These are phyloP conservation scores for Falco novaeseelandiae DNA, from an alignment of 2,797 vertebrate species.

Conservation along the genomic window DNA sequence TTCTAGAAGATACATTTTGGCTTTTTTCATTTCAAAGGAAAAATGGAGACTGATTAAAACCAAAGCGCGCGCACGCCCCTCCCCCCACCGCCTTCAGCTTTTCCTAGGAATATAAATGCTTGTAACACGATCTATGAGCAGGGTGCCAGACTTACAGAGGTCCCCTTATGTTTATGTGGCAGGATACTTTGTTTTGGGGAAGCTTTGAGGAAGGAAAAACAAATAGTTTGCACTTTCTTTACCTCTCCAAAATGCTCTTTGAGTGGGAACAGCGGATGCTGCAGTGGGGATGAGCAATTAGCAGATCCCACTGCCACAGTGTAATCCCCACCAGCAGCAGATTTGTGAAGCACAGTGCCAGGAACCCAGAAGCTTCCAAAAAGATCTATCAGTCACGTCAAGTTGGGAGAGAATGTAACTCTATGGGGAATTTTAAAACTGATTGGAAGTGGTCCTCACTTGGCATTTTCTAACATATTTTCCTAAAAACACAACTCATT, in stretches of 20 bases:
- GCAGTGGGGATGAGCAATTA: not conserved
- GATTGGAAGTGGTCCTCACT: not conserved
- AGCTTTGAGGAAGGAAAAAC: not conserved
- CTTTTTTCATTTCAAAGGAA: not conserved
- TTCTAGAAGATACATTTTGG: not conserved
- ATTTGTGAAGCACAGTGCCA: not conserved
- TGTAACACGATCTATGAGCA: not conserved
- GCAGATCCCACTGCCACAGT: not conserved
- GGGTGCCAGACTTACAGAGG: slow-evolving; percentile 1
- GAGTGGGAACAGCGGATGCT: not conserved
- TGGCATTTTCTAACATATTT: not conserved
- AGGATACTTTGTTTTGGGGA: not conserved
- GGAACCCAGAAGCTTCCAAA: not conserved
- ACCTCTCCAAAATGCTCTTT: not conserved
- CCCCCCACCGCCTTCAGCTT: not conserved
- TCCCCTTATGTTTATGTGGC: not conserved
- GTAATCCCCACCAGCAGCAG: not conserved
- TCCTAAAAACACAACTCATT: not conserved
- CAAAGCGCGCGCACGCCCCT: not conserved
- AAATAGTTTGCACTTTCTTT: not conserved
- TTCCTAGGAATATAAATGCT: slow-evolving; percentile 28
- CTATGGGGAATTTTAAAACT: not conserved
- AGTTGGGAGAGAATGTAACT: not conserved
- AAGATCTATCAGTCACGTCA: not conserved
- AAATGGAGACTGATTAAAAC: slow-evolving; percentile 28